phyloP scores from a whole-genome alignment of 2,888 invertebrate species.

The Cremastinae sp. region DNA sequence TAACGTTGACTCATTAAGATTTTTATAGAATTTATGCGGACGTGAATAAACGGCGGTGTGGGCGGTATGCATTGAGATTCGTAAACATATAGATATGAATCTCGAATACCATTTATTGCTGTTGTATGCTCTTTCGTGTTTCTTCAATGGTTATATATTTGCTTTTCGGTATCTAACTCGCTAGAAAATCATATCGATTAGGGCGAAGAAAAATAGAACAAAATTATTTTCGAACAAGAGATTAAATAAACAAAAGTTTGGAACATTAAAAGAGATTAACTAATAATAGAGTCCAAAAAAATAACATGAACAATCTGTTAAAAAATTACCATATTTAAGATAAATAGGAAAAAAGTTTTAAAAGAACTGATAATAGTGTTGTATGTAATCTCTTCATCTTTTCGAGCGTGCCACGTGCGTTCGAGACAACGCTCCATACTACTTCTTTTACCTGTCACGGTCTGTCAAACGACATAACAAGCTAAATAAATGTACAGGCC shows the following conservation, averaged over 20 bases:
- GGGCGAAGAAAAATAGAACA: neutral
- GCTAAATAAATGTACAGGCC: neutral
- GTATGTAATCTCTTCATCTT: constrained; percentile 11
- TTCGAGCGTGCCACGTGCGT: constrained; percentile 11
- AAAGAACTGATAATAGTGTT: constrained; percentile 8
- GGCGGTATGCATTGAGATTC: constrained; percentile 22
- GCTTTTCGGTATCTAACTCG: neutral
- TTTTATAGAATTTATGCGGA: neutral
- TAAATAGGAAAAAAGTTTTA: neutral
- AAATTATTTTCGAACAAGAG: neutral
- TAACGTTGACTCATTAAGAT: constrained; percentile 36
- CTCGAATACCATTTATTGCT: constrained; percentile 32
- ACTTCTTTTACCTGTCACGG: constrained; percentile 10
- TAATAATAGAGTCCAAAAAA: too few species aligned
- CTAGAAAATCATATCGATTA: neutral
- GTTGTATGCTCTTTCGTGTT: neutral
- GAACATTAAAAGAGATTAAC: too few species aligned
- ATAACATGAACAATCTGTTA: too few species aligned
- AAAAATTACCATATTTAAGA: too few species aligned
- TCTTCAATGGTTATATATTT: neutral
- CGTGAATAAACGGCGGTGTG: constrained; percentile 14
- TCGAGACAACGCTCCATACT: neutral
- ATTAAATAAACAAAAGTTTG: neutral
- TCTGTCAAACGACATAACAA: constrained; percentile 23
- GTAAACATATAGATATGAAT: neutral